Conservation (phyloP, 2,888 invertebrate species). For the Cosmopolites sordidus region DNA sequence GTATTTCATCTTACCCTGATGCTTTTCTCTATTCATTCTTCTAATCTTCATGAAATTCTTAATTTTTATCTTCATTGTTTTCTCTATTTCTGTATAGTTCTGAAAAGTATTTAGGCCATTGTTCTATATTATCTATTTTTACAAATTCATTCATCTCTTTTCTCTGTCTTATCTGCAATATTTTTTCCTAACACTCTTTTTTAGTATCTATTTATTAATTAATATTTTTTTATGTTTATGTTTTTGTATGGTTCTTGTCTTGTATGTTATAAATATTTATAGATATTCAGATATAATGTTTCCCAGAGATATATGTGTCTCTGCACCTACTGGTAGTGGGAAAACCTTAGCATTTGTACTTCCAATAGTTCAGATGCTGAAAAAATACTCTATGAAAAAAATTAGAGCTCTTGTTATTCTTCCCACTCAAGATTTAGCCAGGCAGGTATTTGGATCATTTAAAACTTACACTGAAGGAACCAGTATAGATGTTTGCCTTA, state of each 20-base stretch:
- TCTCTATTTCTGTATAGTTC: too few relatives aligned
- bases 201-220: not conserved
- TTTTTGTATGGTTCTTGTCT: too few relatives aligned
- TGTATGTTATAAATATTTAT: too few relatives aligned
- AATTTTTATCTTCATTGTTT: too few relatives aligned
- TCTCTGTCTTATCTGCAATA: too few relatives aligned
- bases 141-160: too few relatives aligned
- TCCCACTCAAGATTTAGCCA: constrained; percentile 88
- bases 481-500: constrained; percentile 64
- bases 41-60: too few relatives aligned
- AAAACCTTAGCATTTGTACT: constrained; percentile 93
- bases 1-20: too few relatives aligned
- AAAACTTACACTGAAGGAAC: constrained; percentile 64
- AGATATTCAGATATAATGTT: constrained; percentile 58
- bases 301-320: constrained; percentile 90
- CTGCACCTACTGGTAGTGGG: constrained; percentile 96
- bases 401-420: constrained; percentile 84
- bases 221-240: not conserved
- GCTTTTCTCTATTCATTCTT: too few relatives aligned
- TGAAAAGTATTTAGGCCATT: too few relatives aligned
- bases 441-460: constrained; percentile 84
- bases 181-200: too few relatives aligned
- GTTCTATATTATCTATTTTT: too few relatives aligned
- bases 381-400: constrained; percentile 43
- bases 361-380: constrained; percentile 74